Evolutionary conservation across 2,797 vertebrate species (phyloP).

Genomic region (Pachyuromys duprasi): DNA sequence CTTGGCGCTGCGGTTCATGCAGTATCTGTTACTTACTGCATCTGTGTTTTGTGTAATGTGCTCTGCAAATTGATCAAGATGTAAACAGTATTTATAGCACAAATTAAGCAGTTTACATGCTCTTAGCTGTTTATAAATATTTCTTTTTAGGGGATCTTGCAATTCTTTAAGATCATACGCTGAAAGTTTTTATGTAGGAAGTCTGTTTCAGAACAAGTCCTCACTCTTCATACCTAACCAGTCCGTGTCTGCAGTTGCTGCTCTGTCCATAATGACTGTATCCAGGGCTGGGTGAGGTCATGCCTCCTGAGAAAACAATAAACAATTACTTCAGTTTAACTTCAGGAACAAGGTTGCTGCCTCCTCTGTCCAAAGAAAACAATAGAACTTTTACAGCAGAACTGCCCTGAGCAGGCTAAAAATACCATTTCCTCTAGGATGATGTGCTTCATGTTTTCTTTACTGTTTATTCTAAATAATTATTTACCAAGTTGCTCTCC

Average conservation of each 20-base stretch:
- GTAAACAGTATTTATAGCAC: not conserved
- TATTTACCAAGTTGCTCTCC: slow-evolving; percentile 54
- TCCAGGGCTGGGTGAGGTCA: slow-evolving; percentile 82
- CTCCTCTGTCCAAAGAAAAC: slow-evolving; percentile 79
- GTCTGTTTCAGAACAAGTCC: slow-evolving; percentile 71
- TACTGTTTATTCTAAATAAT: slow-evolving; percentile 54
- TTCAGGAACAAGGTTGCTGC: slow-evolving; percentile 82
- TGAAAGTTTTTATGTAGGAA: slow-evolving; percentile 52
- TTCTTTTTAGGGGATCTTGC: not conserved
- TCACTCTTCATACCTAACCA: slow-evolving; percentile 73
- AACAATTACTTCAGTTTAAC: slow-evolving; percentile 86
- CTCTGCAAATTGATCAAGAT: slow-evolving; percentile 1
- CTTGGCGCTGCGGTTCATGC: not conserved
- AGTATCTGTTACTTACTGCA: slow-evolving; percentile 11
- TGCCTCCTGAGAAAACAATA: slow-evolving; percentile 84
- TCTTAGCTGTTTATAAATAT: slow-evolving; percentile 39
- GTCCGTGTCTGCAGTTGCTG: slow-evolving; percentile 61
- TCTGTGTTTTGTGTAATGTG: not conserved
- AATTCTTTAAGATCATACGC: not conserved
- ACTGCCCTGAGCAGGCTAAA: slow-evolving; percentile 71
- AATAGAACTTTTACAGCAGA: slow-evolving; percentile 75
- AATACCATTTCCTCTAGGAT: slow-evolving; percentile 72
- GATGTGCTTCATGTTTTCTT: slow-evolving; percentile 65
- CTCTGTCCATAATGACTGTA: slow-evolving; percentile 80
- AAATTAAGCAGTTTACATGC: slow-evolving; percentile 17